Conservation (phyloP, 2,797 vertebrate genomes). For the Erithacus rubecula region DNA sequence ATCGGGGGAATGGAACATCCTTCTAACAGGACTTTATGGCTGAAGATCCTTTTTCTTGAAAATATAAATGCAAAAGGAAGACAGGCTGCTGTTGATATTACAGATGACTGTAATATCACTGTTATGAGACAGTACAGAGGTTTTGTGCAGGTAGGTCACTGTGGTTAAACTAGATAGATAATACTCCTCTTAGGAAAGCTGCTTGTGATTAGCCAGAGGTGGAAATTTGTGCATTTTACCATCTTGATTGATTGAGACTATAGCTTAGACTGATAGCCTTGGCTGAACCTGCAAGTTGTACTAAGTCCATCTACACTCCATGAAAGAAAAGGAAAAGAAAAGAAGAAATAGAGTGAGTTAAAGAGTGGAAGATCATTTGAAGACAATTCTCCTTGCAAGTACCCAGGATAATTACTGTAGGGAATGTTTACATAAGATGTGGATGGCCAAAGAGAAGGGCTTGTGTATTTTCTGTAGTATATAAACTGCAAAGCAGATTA, state of each 20-base stretch:
- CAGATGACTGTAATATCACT: neutral
- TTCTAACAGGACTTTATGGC: neutral
- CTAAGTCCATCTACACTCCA: neutral
- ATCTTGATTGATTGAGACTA: neutral
- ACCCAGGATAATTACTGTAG: neutral
- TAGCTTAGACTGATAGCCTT: neutral
- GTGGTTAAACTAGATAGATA: neutral
- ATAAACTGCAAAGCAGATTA: neutral
- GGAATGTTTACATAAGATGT: neutral
- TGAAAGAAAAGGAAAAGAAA: neutral
- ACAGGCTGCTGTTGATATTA: neutral
- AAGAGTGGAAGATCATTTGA: neutral
- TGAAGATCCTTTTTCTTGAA: neutral
- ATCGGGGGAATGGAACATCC: neutral
- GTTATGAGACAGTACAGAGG: neutral
- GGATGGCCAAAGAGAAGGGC: neutral
- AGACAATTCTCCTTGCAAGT: neutral
- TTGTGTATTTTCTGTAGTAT: neutral
- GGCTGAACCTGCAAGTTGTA: neutral
- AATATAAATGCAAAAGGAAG: neutral
- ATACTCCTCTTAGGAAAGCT: neutral
- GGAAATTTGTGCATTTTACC: neutral
- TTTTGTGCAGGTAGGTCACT: neutral
- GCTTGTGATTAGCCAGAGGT: neutral
- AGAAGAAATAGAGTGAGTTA: neutral